Evolutionary conservation across 2,113 vertebrate species (phyloP).

Genomic region (Thermophis baileyi): DNA sequence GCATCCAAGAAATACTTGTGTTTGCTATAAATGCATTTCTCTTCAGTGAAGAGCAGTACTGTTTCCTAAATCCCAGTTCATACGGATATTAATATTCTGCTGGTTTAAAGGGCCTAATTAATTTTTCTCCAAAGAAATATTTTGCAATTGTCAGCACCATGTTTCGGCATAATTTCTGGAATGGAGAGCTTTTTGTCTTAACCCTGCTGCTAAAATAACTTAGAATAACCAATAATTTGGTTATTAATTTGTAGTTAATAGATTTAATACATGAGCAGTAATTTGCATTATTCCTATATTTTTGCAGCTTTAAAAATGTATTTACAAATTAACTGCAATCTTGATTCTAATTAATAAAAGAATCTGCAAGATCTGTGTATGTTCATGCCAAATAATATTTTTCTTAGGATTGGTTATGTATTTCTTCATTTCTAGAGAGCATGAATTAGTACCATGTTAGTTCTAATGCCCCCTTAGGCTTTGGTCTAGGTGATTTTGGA

Average conservation of each 20-base stretch:
- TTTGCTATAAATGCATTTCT: background rate
- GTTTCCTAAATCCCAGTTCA: background rate
- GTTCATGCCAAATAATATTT: background rate
- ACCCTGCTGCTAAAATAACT: background rate
- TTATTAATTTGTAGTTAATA: background rate
- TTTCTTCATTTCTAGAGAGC: background rate
- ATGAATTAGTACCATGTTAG: background rate
- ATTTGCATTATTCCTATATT: background rate
- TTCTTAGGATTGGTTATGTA: background rate
- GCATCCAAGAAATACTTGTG: background rate
- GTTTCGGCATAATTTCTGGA: background rate
- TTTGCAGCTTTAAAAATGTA: background rate
- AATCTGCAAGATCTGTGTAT: background rate
- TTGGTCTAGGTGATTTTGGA: background rate
- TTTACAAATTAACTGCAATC: background rate
- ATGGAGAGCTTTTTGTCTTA: background rate
- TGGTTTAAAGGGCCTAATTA: background rate
- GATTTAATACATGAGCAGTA: background rate
- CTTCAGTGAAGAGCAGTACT: background rate
- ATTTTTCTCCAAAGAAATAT: background rate
- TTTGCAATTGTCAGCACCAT: background rate
- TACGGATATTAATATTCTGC: background rate
- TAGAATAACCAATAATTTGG: background rate
- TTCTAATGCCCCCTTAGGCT: background rate
- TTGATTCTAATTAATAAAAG: background rate